These are phyloP conservation scores for Centroberyx gerrardi DNA, from an alignment of 2,797 vertebrate species.

Conservation along the genomic window DNA sequence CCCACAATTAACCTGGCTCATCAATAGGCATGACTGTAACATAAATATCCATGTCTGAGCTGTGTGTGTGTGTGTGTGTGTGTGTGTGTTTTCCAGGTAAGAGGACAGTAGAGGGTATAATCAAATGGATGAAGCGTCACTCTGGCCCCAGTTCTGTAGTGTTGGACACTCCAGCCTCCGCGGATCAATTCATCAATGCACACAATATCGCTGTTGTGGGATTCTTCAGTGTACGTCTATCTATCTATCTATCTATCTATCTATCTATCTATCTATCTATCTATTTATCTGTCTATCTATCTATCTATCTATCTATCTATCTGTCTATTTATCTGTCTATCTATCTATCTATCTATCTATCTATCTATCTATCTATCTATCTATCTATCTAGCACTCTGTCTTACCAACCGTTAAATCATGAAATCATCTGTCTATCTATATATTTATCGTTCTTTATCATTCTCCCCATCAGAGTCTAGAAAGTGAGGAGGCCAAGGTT, in stretches of 20 bases:
- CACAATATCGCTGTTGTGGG: conserved; percentile 86
- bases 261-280: conserved; percentile 15
- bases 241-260: background rate
- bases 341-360: background rate
- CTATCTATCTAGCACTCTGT: conserved; percentile 1
- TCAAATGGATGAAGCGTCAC: conserved; percentile 88
- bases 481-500: conserved; percentile 72
- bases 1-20: background rate
- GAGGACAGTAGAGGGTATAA: conserved; percentile 79
- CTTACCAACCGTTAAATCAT: no score
- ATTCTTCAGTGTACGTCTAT: conserved; percentile 89
- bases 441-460: background rate
- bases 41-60: background rate
- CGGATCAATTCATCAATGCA: conserved; percentile 73
- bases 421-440: no score
- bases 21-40: conserved; percentile 3
- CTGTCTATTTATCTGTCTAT: conserved; percentile 5
- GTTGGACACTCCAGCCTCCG: conserved; percentile 72
- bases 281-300: no score
- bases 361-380: background rate
- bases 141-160: conserved; percentile 69
- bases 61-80: conserved; percentile 27
- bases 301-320: background rate
- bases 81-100: conserved; percentile 80
- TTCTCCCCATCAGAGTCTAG: conserved; percentile 80